A percentile compares a stretch with the other conserved stretches of the same genome.
These are phyloP conservation scores for Sebastes schlegelii DNA, from an alignment of 2,113 vertebrate genomes.

Conservation along the genomic window DNA sequence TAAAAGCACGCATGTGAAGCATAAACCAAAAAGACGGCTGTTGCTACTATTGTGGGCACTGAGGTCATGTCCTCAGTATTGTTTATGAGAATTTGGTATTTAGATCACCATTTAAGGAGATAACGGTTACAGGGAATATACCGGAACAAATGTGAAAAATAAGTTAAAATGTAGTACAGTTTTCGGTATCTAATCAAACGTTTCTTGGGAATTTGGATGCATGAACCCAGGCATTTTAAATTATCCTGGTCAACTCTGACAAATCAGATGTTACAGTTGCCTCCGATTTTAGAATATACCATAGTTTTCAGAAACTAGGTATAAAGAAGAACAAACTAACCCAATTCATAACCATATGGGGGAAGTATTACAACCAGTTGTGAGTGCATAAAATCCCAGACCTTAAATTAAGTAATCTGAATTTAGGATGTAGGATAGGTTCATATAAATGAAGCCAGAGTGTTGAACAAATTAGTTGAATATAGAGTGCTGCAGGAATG, in stretches of 20 bases:
- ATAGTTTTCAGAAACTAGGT: not conserved
- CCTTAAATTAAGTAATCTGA: not conserved
- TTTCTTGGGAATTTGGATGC: not conserved
- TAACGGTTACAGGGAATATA: too few species aligned
- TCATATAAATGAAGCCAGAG: not conserved
- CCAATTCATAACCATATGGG: not conserved
- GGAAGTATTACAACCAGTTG: not conserved
- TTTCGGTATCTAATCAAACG: not conserved
- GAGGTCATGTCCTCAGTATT: too few species aligned
- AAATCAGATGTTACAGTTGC: not conserved
- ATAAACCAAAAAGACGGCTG: not conserved
- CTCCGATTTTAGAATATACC: not conserved
- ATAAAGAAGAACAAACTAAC: not conserved
- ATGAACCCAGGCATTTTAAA: not conserved
- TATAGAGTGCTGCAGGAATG: not conserved
- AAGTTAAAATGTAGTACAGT: not conserved
- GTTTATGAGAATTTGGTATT: too few species aligned
- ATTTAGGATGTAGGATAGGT: not conserved
- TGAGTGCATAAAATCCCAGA: not conserved
- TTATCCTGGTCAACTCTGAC: not conserved
- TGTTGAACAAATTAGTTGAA: not conserved
- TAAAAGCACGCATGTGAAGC: slow-evolving; percentile 17
- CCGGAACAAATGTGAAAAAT: too few species aligned
- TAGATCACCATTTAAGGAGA: too few species aligned
- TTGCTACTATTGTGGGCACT: too few species aligned